Percentiles rank a stretch among this genome's conserved stretches.
phyloP scores from a whole-genome alignment of 2,888 invertebrate genomes.

The Cheiracanthium punctorium region DNA sequence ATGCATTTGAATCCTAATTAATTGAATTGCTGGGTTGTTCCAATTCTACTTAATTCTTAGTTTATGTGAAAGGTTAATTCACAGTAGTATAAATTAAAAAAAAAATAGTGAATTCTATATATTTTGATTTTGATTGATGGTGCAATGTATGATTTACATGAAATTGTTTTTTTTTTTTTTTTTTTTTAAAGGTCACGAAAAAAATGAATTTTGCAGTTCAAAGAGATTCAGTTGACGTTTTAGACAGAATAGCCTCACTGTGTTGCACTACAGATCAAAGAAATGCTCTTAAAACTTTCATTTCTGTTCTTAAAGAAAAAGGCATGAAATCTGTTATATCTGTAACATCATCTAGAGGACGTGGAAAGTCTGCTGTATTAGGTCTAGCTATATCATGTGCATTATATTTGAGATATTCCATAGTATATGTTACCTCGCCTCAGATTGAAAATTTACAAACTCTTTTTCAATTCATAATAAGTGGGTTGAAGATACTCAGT shows the following conservation, averaged over 20 bases:
- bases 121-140: too few relatives aligned
- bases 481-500: constrained; percentile 93
- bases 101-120: too few relatives aligned
- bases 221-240: neutral
- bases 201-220: neutral
- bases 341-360: constrained; percentile 96
- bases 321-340: constrained; percentile 90
- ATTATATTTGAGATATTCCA: constrained; percentile 85
- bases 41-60: too few relatives aligned
- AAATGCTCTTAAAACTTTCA: constrained; percentile 91
- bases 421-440: constrained; percentile 97
- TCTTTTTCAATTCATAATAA: constrained; percentile 95
- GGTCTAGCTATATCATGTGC: constrained; percentile 88
- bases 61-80: too few relatives aligned
- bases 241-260: neutral
- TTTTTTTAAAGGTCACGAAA: neutral
- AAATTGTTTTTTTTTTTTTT: too few relatives aligned
- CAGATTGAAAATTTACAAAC: constrained; percentile 98
- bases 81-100: too few relatives aligned
- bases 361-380: constrained; percentile 98
- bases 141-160: too few relatives aligned
- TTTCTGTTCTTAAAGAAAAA: constrained; percentile 96
- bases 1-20: too few relatives aligned
- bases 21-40: too few relatives aligned
- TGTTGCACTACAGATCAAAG: constrained; percentile 95